Percentiles rank a stretch among this genome's conserved stretches.
These are phyloP conservation scores for Schizopygopsis pylzovi DNA, from an alignment of 2,797 vertebrate genomes.

Conservation along the genomic window DNA sequence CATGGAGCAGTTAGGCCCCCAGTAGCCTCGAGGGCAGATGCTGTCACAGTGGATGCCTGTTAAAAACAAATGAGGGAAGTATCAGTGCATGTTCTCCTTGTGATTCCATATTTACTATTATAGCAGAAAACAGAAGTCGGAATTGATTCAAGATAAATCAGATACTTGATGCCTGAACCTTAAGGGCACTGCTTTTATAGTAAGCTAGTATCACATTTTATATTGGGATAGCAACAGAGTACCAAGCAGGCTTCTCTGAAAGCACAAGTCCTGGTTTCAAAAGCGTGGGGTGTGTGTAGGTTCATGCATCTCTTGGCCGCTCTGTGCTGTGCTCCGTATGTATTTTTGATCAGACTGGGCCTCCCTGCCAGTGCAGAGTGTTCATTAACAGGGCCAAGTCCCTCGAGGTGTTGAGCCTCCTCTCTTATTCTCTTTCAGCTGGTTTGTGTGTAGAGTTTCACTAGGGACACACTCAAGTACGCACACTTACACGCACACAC, in stretches of 20 bases:
- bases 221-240: not conserved
- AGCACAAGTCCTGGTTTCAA: slow-evolving; percentile 54
- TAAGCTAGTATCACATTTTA: not conserved
- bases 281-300: slow-evolving; percentile 59
- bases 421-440: slow-evolving; percentile 85
- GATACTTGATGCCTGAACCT: not conserved
- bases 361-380: slow-evolving; percentile 77
- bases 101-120: slow-evolving; percentile 46
- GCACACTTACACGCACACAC: slow-evolving; percentile 69
- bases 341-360: slow-evolving; percentile 80
- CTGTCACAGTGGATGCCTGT: slow-evolving; percentile 95
- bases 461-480: slow-evolving; percentile 65
- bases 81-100: slow-evolving; percentile 21
- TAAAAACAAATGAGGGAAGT: slow-evolving; percentile 50
- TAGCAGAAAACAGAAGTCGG: not conserved
- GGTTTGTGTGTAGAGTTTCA: slow-evolving; percentile 66
- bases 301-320: slow-evolving; percentile 66
- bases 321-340: slow-evolving; percentile 72
- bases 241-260: slow-evolving; percentile 37
- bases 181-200: slow-evolving; percentile 9
- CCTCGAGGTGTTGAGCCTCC: slow-evolving; percentile 72
- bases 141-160: slow-evolving; percentile 58
- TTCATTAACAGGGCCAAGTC: slow-evolving; percentile 83
- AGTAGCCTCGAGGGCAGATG: slow-evolving; percentile 88
- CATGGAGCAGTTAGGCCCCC: slow-evolving; percentile 97